These are phyloP conservation scores for Siderastrea siderea DNA, from an alignment of 92 coral and sea anemone genomes.

Conservation along the genomic window DNA sequence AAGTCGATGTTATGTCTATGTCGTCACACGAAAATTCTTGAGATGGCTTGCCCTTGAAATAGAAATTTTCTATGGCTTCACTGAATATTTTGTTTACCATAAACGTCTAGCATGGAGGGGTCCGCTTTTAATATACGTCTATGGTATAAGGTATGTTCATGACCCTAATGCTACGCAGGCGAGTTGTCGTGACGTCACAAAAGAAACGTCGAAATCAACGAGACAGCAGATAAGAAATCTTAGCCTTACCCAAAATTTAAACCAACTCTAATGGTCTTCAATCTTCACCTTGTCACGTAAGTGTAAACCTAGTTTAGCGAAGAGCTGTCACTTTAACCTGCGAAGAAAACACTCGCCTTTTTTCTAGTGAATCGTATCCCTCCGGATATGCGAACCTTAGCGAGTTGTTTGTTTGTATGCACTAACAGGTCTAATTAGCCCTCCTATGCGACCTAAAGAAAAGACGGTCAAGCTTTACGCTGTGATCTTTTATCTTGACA, in stretches of 20 bases:
- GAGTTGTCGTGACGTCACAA: slow-evolving; percentile 11
- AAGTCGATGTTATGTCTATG: too few relatives aligned
- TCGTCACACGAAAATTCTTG: too few relatives aligned
- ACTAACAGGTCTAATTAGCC: background rate
- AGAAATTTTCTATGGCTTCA: too few relatives aligned
- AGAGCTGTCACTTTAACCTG: background rate
- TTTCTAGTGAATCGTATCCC: background rate
- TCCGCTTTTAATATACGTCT: too few relatives aligned
- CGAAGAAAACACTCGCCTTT: background rate
- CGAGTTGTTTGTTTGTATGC: background rate
- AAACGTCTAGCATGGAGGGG: too few relatives aligned
- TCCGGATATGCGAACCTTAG: background rate
- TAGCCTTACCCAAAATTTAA: slow-evolving; percentile 11
- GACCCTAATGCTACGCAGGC: background rate
- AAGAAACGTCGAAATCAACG: background rate
- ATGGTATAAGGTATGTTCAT: too few relatives aligned
- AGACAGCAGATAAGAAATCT: slow-evolving; percentile 18
- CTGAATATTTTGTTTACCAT: too few relatives aligned
- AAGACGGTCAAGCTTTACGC: background rate
- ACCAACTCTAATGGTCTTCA: background rate
- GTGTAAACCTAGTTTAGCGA: background rate
- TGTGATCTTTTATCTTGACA: slow-evolving; percentile 18
- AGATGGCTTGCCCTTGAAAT: too few relatives aligned
- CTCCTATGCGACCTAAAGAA: background rate
- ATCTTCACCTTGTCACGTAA: background rate